Evolutionary conservation across 2,113 vertebrate species (phyloP), one percentile per base, ranked within the genome.

Genomic region (Melospiza melodia): DNA sequence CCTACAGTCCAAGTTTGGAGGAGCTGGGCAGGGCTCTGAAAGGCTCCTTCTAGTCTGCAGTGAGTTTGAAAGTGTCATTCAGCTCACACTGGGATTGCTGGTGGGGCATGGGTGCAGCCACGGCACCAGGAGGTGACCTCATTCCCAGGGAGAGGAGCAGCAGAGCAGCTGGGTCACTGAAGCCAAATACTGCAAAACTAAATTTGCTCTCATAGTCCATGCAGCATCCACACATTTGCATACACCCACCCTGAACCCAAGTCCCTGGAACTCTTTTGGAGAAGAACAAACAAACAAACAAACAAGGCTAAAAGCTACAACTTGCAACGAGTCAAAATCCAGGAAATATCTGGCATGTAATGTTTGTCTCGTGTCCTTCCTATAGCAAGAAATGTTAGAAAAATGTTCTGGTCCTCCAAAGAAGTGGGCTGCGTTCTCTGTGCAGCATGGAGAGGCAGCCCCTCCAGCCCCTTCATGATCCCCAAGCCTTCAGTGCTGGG

Each of bases 401-500:
- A 94, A 94, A 66, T 67, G 3, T 84, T 90, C 43, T 74, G 37
- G 35, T 92, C 48, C 43, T 92, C 68, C 59, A 44, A 19, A 92
- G 59, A 93, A 84, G 27, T 33, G 39, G 59, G 24, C 39, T 68
- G 30, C 77, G 58, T 80, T 54, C 41, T 86, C 63, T 7, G 1
- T 69, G 65, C 48, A 77, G 73, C 22, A 48, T 0, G 5, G 63
- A 86, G 84, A 62, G 33, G 68, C 78, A 93, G 62, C 51, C 68
- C 63, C 31, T 85, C 30, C 52, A 87, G 30, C 57, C 87, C 80
- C 73, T 20, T 94, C 49, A 5, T 72, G 93, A 87, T 94, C 95
- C 77, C 73, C 52, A 80, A 78, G 80, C 31, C 80, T 82, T 81
- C 55, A 5, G 44, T 89, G 94, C 93, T 93, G 74, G 84, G 95